These are phyloP conservation scores for Lasioglossum lativentre DNA, from an alignment of 2,888 invertebrate genomes.

Conservation along the genomic window DNA sequence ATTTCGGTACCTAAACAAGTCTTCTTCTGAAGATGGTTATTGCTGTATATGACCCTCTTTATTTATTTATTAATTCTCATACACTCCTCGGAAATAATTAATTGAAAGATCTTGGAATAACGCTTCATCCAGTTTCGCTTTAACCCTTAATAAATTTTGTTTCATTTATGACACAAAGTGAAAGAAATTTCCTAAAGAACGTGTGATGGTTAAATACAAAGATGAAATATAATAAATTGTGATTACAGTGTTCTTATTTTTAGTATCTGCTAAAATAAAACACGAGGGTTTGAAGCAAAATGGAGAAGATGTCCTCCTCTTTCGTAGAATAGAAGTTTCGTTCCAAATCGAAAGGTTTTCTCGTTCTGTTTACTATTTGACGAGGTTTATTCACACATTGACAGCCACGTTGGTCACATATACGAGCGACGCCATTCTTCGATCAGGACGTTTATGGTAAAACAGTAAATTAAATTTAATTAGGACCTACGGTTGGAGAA, in stretches of 20 bases:
- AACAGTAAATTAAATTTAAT: neutral
- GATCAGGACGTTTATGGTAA: neutral
- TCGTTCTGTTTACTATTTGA: neutral
- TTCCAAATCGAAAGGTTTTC: neutral
- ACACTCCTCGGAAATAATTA: neutral
- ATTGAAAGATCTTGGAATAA: too few species aligned
- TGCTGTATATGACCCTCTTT: neutral
- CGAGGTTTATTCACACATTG: neutral
- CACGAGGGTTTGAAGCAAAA: neutral
- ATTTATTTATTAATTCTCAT: neutral
- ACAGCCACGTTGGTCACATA: neutral
- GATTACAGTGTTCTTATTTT: neutral
- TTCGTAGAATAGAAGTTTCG: neutral
- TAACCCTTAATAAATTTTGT: neutral
- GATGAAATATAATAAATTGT: neutral
- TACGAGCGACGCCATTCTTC: neutral
- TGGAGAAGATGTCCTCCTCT: neutral
- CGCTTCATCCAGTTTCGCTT: too few species aligned
- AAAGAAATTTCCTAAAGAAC: neutral
- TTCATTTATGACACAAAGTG: neutral
- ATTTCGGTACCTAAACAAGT: neutral
- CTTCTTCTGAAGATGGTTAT: neutral
- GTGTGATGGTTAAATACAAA: neutral
- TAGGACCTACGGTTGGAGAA: neutral
- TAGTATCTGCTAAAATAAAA: neutral